phyloP scores from a whole-genome alignment of 2,797 vertebrate genomes.

The Orestias chungarensis region DNA sequence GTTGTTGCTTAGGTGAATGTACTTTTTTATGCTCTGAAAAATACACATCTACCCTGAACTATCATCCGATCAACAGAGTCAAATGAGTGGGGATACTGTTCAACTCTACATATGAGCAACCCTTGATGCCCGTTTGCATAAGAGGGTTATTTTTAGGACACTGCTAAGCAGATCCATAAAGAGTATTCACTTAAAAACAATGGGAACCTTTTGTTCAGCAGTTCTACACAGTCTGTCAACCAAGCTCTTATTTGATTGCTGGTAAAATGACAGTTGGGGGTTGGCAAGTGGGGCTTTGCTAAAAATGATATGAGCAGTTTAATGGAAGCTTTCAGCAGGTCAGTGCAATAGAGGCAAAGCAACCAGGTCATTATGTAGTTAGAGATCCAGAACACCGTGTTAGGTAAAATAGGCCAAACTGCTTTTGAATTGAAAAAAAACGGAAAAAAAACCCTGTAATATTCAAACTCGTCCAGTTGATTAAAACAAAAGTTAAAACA shows the following conservation, averaged over 20 bases:
- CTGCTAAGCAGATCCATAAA: constrained; percentile 26
- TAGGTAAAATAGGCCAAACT: constrained; percentile 43
- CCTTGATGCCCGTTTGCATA: constrained; percentile 12
- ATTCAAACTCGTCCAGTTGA: constrained; percentile 16
- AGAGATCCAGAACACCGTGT: constrained; percentile 34
- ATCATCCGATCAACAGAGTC: constrained; percentile 4
- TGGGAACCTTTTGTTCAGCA: constrained; percentile 24
- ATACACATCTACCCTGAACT: constrained; percentile 5
- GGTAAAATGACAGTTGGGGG: constrained; percentile 38
- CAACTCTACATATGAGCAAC: constrained; percentile 3
- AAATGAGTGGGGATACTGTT: constrained; percentile 10
- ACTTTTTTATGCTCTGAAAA: constrained; percentile 7
- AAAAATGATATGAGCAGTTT: constrained; percentile 44
- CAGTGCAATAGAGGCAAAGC: constrained; percentile 39
- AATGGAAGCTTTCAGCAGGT: constrained; percentile 66
- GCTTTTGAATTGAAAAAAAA: constrained; percentile 34
- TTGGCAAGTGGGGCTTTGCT: constrained; percentile 13
- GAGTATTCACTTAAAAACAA: constrained; percentile 50
- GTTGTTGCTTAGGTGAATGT: background rate
- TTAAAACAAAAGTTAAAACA: background rate
- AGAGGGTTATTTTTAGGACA: constrained; percentile 6
- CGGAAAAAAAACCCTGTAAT: constrained; percentile 16
- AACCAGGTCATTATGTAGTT: constrained; percentile 58
- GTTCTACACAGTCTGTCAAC: constrained; percentile 21
- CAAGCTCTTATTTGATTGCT: constrained; percentile 52